These are phyloP conservation scores for Eupithecia abbreviata DNA, from an alignment of 2,888 invertebrate genomes.

Conservation along the genomic window DNA sequence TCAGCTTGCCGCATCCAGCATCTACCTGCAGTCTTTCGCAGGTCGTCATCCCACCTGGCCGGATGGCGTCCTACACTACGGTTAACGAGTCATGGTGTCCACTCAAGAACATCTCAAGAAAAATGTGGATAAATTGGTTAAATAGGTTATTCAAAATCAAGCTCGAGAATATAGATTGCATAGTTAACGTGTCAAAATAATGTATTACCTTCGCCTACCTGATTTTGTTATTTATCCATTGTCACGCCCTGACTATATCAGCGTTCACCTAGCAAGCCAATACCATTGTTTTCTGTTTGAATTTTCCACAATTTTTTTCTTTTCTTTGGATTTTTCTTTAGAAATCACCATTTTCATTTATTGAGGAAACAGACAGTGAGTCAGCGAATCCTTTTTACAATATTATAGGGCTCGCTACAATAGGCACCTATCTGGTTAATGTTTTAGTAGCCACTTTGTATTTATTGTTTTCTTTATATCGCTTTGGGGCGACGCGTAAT, in stretches of 20 bases:
- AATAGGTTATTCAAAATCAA: not conserved
- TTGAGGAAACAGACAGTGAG: constrained; percentile 29
- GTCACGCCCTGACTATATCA: constrained; percentile 22
- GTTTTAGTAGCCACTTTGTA: constrained; percentile 25
- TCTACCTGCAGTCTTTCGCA: no score
- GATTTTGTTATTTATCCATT: constrained; percentile 22
- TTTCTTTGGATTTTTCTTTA: constrained; percentile 15
- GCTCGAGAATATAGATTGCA: not conserved
- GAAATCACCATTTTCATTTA: constrained; percentile 24
- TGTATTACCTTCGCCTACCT: constrained; percentile 12
- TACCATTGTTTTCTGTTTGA: constrained; percentile 35
- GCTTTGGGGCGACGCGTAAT: constrained; percentile 7
- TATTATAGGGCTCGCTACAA: constrained; percentile 17
- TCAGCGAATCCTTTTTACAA: constrained; percentile 25
- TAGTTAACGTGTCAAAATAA: constrained; percentile 23
- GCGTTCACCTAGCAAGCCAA: constrained; percentile 26
- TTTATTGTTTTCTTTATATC: constrained; percentile 25
- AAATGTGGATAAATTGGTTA: not conserved
- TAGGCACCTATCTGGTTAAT: constrained; percentile 21
- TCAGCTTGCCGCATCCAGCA: no score
- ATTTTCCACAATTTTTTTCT: constrained; percentile 21
- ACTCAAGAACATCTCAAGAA: no score
- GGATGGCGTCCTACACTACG: no score
- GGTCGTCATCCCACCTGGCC: no score
- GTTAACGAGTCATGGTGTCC: no score